A percentile compares a stretch with the other conserved stretches of the same genome.
Conservation (phyloP, 2,113 vertebrate species). For the Daboia siamensis region DNA sequence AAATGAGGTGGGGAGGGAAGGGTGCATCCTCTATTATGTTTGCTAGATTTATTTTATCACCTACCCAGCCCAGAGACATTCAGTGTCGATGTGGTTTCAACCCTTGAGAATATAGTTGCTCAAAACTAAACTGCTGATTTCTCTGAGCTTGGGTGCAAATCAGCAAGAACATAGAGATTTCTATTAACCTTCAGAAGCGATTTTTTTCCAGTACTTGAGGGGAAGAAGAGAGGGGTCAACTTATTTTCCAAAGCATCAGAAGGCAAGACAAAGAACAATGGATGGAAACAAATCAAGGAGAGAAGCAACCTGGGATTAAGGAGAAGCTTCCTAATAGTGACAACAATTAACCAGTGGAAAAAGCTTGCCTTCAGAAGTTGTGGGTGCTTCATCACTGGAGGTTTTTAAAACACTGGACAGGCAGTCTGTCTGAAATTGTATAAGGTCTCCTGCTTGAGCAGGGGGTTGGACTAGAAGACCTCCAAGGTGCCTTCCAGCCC, state of each 20-base stretch:
- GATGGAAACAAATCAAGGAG: neutral
- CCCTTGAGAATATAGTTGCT: neutral
- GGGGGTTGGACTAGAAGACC: neutral
- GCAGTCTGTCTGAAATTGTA: neutral
- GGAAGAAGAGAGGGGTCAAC: neutral
- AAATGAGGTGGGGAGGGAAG: neutral
- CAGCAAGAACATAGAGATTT: neutral
- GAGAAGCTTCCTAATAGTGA: neutral
- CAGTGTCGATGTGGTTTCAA: neutral
- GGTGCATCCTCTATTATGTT: neutral
- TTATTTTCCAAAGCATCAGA: neutral
- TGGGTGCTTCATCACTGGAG: neutral
- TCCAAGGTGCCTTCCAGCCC: neutral
- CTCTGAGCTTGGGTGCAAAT: neutral
- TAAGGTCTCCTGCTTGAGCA: neutral
- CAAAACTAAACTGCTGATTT: neutral
- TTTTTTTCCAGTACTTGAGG: neutral
- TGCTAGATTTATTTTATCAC: neutral
- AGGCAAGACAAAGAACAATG: neutral
- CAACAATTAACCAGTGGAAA: neutral
- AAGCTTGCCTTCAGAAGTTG: too few relatives aligned
- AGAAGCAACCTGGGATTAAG: neutral
- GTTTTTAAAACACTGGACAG: neutral
- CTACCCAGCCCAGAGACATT: neutral
- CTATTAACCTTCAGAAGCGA: neutral